phyloP scores from a whole-genome alignment of 2,113 vertebrate genomes.

The Phainopepla nitens region DNA sequence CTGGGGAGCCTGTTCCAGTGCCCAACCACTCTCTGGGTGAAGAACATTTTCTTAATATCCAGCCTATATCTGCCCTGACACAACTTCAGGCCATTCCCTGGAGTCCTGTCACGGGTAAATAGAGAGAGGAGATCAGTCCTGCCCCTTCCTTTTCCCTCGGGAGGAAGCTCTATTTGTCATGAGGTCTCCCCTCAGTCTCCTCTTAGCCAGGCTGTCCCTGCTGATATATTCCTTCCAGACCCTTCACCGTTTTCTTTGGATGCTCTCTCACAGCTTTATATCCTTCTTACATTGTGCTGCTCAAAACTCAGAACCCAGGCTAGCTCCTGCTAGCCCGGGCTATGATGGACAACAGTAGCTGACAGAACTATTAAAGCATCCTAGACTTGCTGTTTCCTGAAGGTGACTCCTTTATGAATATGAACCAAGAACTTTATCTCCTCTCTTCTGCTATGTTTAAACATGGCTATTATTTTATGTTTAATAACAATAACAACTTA shows the following conservation, averaged over 20 bases:
- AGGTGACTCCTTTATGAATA: not conserved
- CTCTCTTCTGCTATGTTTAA: not conserved
- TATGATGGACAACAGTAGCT: not conserved
- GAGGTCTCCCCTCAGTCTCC: not conserved
- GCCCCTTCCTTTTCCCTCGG: not conserved
- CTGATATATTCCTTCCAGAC: not conserved
- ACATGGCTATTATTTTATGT: not conserved
- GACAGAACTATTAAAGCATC: not conserved
- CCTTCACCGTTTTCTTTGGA: too few relatives aligned
- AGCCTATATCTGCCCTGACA: not conserved
- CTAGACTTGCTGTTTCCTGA: not conserved
- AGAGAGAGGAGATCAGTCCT: not conserved
- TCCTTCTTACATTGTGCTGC: not conserved
- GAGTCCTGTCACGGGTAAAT: not conserved
- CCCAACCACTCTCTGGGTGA: not conserved
- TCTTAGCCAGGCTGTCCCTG: not conserved
- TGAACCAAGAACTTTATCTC: not conserved
- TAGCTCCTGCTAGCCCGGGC: fast-evolving
- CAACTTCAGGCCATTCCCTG: not conserved
- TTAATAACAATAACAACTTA: not conserved
- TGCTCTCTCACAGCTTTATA: not conserved
- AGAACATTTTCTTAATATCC: not conserved
- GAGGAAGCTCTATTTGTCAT: not conserved
- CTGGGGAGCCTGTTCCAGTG: not conserved
- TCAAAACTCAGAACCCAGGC: not conserved